phyloP scores from a whole-genome alignment of 1,140 invertebrate genomes.

The Helicoverpa zea region DNA sequence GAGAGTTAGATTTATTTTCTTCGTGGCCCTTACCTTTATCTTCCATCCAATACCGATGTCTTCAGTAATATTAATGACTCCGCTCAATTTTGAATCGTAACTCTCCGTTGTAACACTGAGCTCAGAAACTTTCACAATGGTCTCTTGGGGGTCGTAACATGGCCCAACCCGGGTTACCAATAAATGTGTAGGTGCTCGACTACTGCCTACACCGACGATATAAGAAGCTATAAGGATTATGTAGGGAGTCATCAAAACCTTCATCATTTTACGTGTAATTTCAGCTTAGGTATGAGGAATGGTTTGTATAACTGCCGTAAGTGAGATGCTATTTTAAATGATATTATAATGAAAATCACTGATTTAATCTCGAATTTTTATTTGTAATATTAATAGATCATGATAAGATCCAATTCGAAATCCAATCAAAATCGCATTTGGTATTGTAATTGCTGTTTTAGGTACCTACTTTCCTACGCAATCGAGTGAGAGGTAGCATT shows the following conservation, averaged over 20 bases:
- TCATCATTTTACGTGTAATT: too few relatives aligned
- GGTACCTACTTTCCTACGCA: too few relatives aligned
- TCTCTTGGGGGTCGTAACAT: constrained; percentile 36
- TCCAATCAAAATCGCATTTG: too few relatives aligned
- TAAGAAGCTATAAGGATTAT: not conserved
- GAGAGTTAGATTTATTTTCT: too few relatives aligned
- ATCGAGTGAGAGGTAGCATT: too few relatives aligned
- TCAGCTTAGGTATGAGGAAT: too few relatives aligned
- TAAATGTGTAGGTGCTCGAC: constrained; percentile 55
- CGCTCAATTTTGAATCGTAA: constrained; percentile 55
- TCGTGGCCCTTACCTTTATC: constrained; percentile 53
- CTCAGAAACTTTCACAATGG: constrained; percentile 47
- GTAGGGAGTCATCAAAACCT: not conserved
- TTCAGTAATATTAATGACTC: constrained; percentile 52
- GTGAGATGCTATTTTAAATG: not conserved
- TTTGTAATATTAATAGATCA: not conserved
- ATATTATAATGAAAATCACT: constrained; percentile 1
- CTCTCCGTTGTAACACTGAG: constrained; percentile 53
- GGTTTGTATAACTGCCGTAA: too few relatives aligned
- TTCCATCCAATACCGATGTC: constrained; percentile 59
- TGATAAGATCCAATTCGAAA: not conserved
- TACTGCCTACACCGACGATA: not conserved
- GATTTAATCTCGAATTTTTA: not conserved
- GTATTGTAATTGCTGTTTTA: too few relatives aligned
- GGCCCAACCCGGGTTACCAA: constrained; percentile 58